A percentile compares a stretch with the other conserved stretches of the same genome.
Conservation (phyloP, 1,140 invertebrate genomes). For the Dendroctonus ponderosae region DNA sequence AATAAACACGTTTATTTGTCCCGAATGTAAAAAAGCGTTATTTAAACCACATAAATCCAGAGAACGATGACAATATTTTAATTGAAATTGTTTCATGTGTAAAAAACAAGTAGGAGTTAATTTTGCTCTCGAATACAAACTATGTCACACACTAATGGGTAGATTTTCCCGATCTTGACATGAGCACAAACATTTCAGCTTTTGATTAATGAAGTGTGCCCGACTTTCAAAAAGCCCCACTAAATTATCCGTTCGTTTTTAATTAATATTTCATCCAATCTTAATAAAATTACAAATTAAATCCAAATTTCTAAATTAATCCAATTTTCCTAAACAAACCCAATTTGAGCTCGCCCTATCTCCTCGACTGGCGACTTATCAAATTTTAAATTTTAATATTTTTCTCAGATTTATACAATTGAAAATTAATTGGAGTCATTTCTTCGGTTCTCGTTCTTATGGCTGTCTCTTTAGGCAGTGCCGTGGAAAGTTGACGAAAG, state of each 20-base stretch:
- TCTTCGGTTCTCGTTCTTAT: slow-evolving; percentile 43
- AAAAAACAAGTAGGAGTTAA: too few species aligned
- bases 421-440: slow-evolving; percentile 50
- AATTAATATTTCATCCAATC: slow-evolving; percentile 24
- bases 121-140: too few species aligned
- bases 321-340: slow-evolving; percentile 34
- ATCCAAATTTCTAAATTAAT: slow-evolving; percentile 30
- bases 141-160: too few species aligned
- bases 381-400: slow-evolving; percentile 43
- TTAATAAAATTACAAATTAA: slow-evolving; percentile 32
- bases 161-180: too few species aligned
- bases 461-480: slow-evolving; percentile 9
- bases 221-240: slow-evolving; percentile 4
- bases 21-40: too few species aligned
- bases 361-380: slow-evolving; percentile 27
- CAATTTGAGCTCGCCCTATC: slow-evolving; percentile 24
- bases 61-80: too few species aligned
- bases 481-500: not conserved
- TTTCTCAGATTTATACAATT: slow-evolving; percentile 45
- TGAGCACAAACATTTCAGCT: too few species aligned
- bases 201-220: too few species aligned
- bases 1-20: too few species aligned
- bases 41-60: too few species aligned
- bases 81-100: too few species aligned
- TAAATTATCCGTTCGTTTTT: slow-evolving; percentile 15